Base-by-base conservation (phyloP, 2,797 vertebrate species). In the Catostomus latipinnis region DNA sequence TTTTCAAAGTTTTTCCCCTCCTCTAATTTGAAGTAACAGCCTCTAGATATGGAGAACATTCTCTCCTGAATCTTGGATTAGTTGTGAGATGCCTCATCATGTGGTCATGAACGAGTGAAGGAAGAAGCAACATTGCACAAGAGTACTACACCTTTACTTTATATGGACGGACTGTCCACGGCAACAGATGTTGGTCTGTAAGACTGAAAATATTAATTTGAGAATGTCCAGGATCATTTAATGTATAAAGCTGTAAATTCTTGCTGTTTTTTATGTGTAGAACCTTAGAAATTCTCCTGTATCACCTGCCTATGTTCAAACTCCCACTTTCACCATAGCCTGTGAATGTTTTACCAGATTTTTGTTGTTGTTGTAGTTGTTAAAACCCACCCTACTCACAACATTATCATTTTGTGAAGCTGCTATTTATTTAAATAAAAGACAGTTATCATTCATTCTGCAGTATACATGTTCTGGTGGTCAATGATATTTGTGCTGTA, bases 351-450 rank as follows among this genome's bases (percentile, higher is more conserved):
- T 88, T 86, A 86, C 88, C 85, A 75, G 80, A 87, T 34, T 34
- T 34, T 34, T 34, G 34, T 34, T 34, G 86, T 86, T 90, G 71
- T 81, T 88, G 85, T 91, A 88, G 79, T 91, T 83, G 93, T 89
- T 83, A 60, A 86, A 92, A 68, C 6, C 87, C 72, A 74, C 91
- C 89, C 90, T 89, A 86, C 85, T 90, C 86, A 92, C 90, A 91
- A 91, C 88, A 89, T 91, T 91, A 58, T 85, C 77, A 81, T 84
- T 84, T 87, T 95, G 94, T 95, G 93, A 95, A 91, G 95, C 93
- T 93, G 95, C 91, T 95, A 93, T 95, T 96, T 95, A 95, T 95
- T 96, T 95, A 96, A 34, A 96, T 96, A 96, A 96, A 96, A 91
- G 84, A 88, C 90, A 85, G 90, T 91, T 92, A 88, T 85, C 87